phyloP scores from a whole-genome alignment of 2,888 invertebrate species.

The Heliconius ethilla region DNA sequence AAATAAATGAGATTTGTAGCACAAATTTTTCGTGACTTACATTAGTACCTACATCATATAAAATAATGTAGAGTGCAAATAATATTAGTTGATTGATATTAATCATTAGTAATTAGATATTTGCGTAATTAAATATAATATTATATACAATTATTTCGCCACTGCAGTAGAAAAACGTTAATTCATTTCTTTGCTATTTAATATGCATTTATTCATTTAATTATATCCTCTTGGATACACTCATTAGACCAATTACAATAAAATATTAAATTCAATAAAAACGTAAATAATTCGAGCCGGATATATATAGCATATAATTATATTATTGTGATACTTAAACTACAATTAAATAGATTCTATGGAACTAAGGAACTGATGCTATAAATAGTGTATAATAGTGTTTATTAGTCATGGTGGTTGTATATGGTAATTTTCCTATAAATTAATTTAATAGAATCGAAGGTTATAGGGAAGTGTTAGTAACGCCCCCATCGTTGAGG shows the following conservation, averaged over 20 bases:
- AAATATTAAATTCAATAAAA: constrained; percentile 6
- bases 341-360: not conserved
- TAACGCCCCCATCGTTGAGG: constrained; percentile 9
- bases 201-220: constrained; percentile 12
- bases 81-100: too few relatives aligned
- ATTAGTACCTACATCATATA: too few relatives aligned
- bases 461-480: constrained; percentile 12
- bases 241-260: constrained; percentile 8
- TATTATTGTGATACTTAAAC: not conserved
- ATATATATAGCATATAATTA: constrained; percentile 8
- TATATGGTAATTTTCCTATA: constrained; percentile 23
- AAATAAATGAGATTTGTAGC: too few relatives aligned
- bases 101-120: too few relatives aligned
- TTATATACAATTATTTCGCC: not conserved
- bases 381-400: constrained; percentile 5
- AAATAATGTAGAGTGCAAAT: too few relatives aligned
- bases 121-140: not conserved
- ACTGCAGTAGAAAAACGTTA: not conserved
- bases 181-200: not conserved
- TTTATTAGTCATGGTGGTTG: constrained; percentile 1
- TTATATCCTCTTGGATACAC: constrained; percentile 8
- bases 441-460: constrained; percentile 32
- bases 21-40: too few relatives aligned
- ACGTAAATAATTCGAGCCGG: constrained; percentile 12
- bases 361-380: constrained; percentile 6